These are phyloP conservation scores for Cichlasoma orientale DNA, from an alignment of 2,797 vertebrate species.

Conservation along the genomic window DNA sequence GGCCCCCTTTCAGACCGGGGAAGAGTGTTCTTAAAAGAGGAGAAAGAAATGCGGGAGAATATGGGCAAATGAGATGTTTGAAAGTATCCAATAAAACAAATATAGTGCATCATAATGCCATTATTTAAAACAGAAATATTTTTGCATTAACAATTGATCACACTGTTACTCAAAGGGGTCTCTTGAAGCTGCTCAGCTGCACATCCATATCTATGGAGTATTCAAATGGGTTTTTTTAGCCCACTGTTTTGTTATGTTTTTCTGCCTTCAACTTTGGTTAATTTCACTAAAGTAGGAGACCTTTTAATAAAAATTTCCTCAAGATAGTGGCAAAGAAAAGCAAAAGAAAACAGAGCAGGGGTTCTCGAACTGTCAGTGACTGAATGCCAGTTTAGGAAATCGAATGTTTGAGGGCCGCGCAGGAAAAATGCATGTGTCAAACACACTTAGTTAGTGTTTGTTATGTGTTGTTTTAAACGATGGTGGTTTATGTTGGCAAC, in stretches of 20 bases:
- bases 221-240: not conserved
- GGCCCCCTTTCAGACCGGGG: conserved; percentile 25
- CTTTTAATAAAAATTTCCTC: not conserved
- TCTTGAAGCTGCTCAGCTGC: not conserved
- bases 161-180: not conserved
- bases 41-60: not conserved
- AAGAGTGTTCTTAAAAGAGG: conserved; percentile 20
- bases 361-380: not conserved
- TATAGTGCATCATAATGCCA: not conserved
- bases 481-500: not conserved
- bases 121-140: not conserved
- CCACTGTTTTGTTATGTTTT: not conserved
- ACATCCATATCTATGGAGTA: not conserved
- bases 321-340: not conserved
- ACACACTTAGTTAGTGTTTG: not conserved
- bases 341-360: not conserved
- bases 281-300: not conserved
- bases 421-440: not conserved
- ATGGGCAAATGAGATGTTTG: conserved; percentile 17
- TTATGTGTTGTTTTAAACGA: not conserved
- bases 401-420: too few species aligned
- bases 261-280: not conserved
- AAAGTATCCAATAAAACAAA: conserved; percentile 4
- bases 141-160: not conserved
- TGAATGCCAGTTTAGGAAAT: not conserved